Evolutionary conservation across 2,113 vertebrate genomes (phyloP).

Genomic region (Bombycilla garrulus): DNA sequence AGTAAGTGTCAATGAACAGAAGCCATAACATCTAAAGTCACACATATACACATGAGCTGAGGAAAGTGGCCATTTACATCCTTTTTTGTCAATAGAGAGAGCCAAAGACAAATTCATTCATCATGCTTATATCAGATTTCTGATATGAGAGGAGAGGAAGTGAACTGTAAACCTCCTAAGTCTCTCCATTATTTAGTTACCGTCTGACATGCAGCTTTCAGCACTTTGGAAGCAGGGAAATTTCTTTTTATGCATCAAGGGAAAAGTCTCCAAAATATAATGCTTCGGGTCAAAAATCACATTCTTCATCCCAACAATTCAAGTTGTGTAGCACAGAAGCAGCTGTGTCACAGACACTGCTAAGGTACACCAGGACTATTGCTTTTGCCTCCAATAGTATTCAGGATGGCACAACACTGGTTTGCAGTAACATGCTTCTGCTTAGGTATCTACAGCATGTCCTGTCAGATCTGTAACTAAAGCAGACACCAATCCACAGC

Average conservation of each 20-base stretch:
- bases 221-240: neutral
- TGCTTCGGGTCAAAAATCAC: neutral
- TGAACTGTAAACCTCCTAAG: neutral
- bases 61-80: neutral
- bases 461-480: neutral
- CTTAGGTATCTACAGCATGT: neutral
- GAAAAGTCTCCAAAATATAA: neutral
- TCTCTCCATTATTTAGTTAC: neutral
- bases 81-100: neutral
- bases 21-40: neutral
- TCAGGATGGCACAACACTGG: neutral
- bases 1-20: neutral
- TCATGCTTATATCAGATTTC: neutral
- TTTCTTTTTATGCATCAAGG: neutral
- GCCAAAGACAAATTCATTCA: neutral
- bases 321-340: neutral
- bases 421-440: neutral
- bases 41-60: rapidly evolving
- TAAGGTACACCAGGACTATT: neutral
- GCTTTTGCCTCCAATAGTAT: neutral
- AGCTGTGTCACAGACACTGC: neutral
- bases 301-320: neutral
- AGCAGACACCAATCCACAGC: neutral
- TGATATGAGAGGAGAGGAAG: neutral
- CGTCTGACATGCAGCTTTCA: neutral